These are phyloP conservation scores for Mythimna impura DNA, from an alignment of 2,888 invertebrate species.

Conservation along the genomic window DNA sequence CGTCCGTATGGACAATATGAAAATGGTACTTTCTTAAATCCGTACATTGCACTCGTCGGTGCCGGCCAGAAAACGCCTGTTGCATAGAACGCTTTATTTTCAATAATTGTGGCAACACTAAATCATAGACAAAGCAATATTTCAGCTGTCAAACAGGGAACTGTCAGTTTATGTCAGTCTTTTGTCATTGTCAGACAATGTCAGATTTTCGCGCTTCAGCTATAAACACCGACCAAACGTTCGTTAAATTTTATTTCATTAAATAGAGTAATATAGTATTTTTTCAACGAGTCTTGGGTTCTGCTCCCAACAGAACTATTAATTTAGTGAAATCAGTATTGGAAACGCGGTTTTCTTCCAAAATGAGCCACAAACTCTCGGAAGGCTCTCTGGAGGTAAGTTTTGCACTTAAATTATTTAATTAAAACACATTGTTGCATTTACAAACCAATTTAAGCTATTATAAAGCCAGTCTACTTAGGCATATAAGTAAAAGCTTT, in stretches of 20 bases:
- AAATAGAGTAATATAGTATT: background rate
- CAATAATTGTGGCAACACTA: background rate
- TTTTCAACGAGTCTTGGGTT: background rate
- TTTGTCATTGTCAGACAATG: background rate
- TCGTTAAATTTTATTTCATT: constrained; percentile 5
- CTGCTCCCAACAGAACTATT: background rate
- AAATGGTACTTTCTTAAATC: too few relatives aligned
- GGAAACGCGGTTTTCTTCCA: constrained; percentile 21
- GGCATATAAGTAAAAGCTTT: background rate
- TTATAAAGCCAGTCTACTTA: background rate
- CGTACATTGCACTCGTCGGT: too few relatives aligned
- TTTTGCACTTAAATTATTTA: constrained; percentile 4
- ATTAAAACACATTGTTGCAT: background rate
- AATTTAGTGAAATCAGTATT: background rate
- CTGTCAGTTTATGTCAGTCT: background rate
- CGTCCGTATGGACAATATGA: too few relatives aligned
- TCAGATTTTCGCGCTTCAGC: constrained; percentile 44
- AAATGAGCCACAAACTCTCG: constrained; percentile 83
- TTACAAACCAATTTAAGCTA: background rate
- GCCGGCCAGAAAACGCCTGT: background rate
- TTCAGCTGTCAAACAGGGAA: background rate
- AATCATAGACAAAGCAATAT: constrained; percentile 2
- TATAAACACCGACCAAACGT: constrained; percentile 1
- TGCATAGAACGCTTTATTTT: constrained; percentile 8
- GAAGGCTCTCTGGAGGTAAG: constrained; percentile 87